Evolutionary conservation across 2,888 invertebrate species (phyloP).

Genomic region (Pristionchus mayeri): DNA sequence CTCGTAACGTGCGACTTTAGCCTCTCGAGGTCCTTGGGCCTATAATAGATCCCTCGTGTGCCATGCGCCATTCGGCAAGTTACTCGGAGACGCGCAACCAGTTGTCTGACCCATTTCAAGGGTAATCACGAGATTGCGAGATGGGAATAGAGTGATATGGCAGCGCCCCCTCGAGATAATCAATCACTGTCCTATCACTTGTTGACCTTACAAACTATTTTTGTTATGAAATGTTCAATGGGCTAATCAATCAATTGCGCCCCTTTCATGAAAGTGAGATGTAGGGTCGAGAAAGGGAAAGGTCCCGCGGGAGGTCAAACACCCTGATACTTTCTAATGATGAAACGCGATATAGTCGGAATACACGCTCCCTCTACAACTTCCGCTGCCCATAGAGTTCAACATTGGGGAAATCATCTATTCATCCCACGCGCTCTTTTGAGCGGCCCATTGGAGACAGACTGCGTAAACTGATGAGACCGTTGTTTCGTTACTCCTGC

Average conservation of each 20-base stretch:
- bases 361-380: no score
- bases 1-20: conserved; percentile 24
- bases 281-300: conserved; percentile 22
- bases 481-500: conserved; percentile 20
- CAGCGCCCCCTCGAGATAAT: conserved; percentile 21
- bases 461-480: no score
- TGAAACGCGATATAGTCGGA: neutral
- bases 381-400: no score
- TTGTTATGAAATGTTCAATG: no score
- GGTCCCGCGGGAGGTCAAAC: conserved; percentile 31
- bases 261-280: conserved; percentile 36
- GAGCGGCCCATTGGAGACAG: no score
- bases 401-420: no score
- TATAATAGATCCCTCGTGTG: neutral
- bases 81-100: conserved; percentile 14
- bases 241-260: no score
- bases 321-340: neutral
- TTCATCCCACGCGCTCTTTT: no score
- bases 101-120: conserved; percentile 43
- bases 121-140: conserved; percentile 22
- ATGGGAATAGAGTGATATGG: conserved; percentile 34
- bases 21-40: conserved; percentile 30
- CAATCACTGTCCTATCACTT: no score
- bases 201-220: no score
- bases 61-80: neutral